Conservation (phyloP, 2,797 vertebrate genomes). For the Microhierax caerulescens region DNA sequence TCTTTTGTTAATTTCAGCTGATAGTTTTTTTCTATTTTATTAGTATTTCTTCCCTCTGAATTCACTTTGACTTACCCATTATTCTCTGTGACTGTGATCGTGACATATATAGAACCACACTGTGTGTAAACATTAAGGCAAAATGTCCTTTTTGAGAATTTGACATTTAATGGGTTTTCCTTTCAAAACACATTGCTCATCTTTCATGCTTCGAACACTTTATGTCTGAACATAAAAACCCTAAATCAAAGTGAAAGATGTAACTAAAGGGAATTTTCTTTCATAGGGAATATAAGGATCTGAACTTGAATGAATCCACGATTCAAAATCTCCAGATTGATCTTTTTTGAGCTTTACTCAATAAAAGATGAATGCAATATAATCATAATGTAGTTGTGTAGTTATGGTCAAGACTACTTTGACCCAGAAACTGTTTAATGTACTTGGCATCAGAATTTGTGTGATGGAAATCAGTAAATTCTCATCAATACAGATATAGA, state of each 20-base stretch:
- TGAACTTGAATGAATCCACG: not conserved
- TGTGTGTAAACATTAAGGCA: not conserved
- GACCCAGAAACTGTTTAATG: not conserved
- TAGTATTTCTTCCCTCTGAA: not conserved
- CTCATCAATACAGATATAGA: not conserved
- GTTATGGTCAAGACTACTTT: not conserved
- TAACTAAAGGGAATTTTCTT: not conserved
- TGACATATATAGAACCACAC: not conserved
- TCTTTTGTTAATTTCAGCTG: not conserved
- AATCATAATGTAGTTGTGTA: not conserved
- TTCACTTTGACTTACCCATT: not conserved
- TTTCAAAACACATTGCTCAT: not conserved
- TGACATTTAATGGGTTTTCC: not conserved
- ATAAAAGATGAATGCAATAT: not conserved
- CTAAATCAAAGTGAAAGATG: not conserved
- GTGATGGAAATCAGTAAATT: not conserved
- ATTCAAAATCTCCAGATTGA: not conserved
- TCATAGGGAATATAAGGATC: not conserved
- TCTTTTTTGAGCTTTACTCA: not conserved
- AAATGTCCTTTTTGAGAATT: not conserved
- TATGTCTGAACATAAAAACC: not conserved
- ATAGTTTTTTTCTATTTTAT: not conserved
- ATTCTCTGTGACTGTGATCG: not conserved
- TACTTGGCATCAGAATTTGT: not conserved
- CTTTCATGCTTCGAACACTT: not conserved